These are phyloP conservation scores for Malachius bipustulatus DNA, from an alignment of 2,888 invertebrate genomes.

Conservation along the genomic window DNA sequence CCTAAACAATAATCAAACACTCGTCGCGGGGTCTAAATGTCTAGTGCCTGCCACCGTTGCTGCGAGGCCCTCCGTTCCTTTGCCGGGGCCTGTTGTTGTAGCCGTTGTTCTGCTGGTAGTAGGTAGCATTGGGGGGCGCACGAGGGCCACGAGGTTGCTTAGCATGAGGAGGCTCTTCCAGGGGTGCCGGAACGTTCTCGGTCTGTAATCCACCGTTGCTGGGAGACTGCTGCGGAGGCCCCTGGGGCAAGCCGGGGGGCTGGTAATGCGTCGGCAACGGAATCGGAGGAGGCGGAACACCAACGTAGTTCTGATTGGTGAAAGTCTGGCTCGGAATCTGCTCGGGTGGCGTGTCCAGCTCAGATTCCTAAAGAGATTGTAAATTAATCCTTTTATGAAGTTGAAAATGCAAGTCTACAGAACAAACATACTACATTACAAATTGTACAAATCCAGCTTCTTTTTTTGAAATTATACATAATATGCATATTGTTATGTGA, in stretches of 20 bases:
- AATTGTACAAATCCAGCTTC: too few species aligned
- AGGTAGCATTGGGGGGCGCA: conserved; percentile 20
- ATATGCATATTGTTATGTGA: too few species aligned
- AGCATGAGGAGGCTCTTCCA: conserved; percentile 23
- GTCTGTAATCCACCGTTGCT: conserved; percentile 17
- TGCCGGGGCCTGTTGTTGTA: conserved; percentile 29
- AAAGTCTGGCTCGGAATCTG: conserved; percentile 72
- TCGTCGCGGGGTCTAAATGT: too few species aligned
- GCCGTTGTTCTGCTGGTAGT: conserved; percentile 31
- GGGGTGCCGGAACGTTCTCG: conserved; percentile 30
- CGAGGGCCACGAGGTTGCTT: conserved; percentile 17
- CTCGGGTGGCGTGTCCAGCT: conserved; percentile 61
- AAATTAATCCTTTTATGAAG: too few species aligned
- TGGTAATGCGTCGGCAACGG: conserved; percentile 42
- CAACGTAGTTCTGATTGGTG: conserved; percentile 69
- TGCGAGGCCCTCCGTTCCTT: conserved; percentile 9
- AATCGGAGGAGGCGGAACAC: conserved; percentile 44
- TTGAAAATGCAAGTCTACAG: too few species aligned
- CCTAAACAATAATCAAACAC: too few species aligned
- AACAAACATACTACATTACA: too few species aligned
- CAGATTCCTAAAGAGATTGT: conserved; percentile 57
- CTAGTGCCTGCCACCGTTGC: conserved; percentile 7
- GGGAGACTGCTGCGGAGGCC: conserved; percentile 24
- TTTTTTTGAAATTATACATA: too few species aligned
- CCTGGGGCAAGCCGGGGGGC: conserved; percentile 26